Evolutionary conservation across 2,113 vertebrate species (phyloP), one percentile per base, ranked within the genome.

Genomic region (Platichthys stellatus): DNA sequence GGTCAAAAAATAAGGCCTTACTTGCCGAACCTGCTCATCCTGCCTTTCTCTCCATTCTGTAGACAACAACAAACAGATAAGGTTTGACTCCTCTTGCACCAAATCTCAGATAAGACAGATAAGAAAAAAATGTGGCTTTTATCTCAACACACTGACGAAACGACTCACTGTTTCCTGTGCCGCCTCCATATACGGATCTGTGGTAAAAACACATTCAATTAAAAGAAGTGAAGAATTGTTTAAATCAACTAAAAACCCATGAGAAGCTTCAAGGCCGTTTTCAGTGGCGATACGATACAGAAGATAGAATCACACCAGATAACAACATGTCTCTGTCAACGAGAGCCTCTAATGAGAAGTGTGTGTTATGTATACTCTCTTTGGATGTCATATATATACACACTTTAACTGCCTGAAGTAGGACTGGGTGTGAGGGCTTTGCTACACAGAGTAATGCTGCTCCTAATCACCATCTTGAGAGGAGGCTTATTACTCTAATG

Each of bases 141-240:
- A 6, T 65, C 28, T 61, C 9, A 12, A 63, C 38, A 47, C 17
- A 15, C 2, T 65, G 20, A 62, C 5, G 80, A 31, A 49, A 2
- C 3, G 31, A 68, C 90, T 91, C 66, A 93, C 93, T 2, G 17
- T 24, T 75, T 81, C 45, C 8, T 74, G 63, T 66, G 63, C 0
- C 11, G 80, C 2, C 63, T 90, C 91, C 24, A 40, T 84, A 62
- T 95, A 95, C 0, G 94, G 94, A 89, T 95, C 94, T 95, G 87
- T 45, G 69, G 63, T 21, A 56, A 62, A 56, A 38, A 60, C 43
- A 83, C 45, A 38, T 21, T 20, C 5, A 35, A 21, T 4, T 13
- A n/a, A 58, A 31, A 31, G 31, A 31, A 59, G 56, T 59, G n/a
- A 54, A n/a, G 53, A 56, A 21, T n/a, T 63, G n/a, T 69, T 73